Base-by-base conservation (phyloP, 2,888 invertebrate genomes). In the Eledona agricola region DNA sequence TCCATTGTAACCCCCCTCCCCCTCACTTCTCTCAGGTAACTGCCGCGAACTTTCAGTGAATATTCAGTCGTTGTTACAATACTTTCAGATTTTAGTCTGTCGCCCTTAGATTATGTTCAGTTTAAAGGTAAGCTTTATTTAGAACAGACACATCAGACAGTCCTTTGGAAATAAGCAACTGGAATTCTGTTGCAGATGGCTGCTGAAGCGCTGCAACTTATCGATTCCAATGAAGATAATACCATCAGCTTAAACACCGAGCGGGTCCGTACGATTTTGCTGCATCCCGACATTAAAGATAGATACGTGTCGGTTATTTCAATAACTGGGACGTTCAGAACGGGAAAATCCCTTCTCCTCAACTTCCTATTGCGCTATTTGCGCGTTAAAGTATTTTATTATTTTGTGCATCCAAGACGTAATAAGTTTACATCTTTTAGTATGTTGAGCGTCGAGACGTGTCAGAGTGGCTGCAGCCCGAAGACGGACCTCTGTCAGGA, bases 131-230 rank as follows among this genome's bases (percentile, higher is more conserved):
- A n/a, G n/a, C n/a, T n/a, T n/a, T n/a, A n/a, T n/a, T n/a, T n/a
- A n/a, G n/a, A n/a, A n/a, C n/a, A n/a, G n/a, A n/a, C n/a, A n/a
- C n/a, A n/a, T n/a, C n/a, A n/a, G n/a, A n/a, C n/a, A n/a, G n/a
- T n/a, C n/a, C n/a, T n/a, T n/a, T n/a, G n/a, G n/a, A n/a, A n/a
- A n/a, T n/a, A n/a, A n/a, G n/a, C n/a, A n/a, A n/a, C n/a, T n/a
- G n/a, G n/a, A n/a, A n/a, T n/a, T n/a, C n/a, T 20, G 11, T 40
- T 28, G 16, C 12, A 40, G 40, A 40, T 40, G 40, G 40, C 26
- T 11, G 17, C 26, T 2, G 6, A 23, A 3, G 10, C 40, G 10
- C 7, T 40, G 9, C 40, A 40, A 26, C 9, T 40, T 17, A 13
- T 40, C 6, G 12, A 11, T 7, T 4, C 11, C 9, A 6, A 40